Evolutionary conservation across 2,113 vertebrate genomes (phyloP), one percentile per base, ranked within the genome.

Genomic region (Rostratula benghalensis): DNA sequence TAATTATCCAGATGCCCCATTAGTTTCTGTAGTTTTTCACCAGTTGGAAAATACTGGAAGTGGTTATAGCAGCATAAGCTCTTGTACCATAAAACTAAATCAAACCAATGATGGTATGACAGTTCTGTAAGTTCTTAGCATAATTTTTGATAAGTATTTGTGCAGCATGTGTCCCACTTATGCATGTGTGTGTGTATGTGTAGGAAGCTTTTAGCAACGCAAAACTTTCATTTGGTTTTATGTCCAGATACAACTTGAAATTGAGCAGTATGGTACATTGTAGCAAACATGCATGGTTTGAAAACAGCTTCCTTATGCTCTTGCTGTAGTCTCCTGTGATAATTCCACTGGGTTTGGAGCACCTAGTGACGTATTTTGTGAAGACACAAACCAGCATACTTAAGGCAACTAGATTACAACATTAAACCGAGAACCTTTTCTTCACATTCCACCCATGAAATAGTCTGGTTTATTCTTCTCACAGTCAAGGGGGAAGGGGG

Each of bases 141-240:
- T 41, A 74, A 21, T 5, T 77, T 86, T 80, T 41, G 27, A 22
- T 35, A 90, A 63, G 48, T 46, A 31, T 3, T 70, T 50, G 9
- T 22, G 23, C 27, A 61, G 31, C 5, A 18, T 0, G 0, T 27
- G 21, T 48, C 15, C 63, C 7, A 17, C 3, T 21, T 18, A 27
- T 0, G 2, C 2, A 1, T 5, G 7, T 50, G 3, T 37, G 33
- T 7, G 18, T 22, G 9, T 35, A 11, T 11, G 39, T 9, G 19
- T 25, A 67, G 17, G 33, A 74, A 87, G 5, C 0, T 75, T 90
- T 33, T 43, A 68, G 41, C 7, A 48, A 84, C 67, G 63, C 39
- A 10, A 39, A 60, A 19, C 8, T 51, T 46, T 50, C 3, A 3
- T 27, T 81, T 51, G 4, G 6, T 74, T 35, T 50, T 59, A 37